Base-by-base conservation (phyloP, 2,797 vertebrate species). In the Allobates femoralis region DNA sequence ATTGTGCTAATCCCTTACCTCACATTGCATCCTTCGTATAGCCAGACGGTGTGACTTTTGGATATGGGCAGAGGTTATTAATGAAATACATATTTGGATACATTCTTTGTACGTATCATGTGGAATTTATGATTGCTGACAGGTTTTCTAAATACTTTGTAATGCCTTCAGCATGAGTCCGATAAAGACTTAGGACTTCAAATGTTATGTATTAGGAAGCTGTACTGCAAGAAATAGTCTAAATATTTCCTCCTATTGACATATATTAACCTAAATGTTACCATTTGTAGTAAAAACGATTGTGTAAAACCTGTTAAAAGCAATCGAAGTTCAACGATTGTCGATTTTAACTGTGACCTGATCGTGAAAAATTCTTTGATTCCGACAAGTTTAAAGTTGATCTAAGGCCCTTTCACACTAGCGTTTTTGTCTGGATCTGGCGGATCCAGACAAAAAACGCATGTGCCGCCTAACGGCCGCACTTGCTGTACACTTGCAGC, bases 1-100 rank as follows among this genome's bases (percentile, higher is more conserved):
- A 74, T 83, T 74, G 81, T 60, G 81, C 55, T 74, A 74, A 74
- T 83, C 81, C 55, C 53, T 46, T 51, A 50, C 60, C 14, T 58
- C 81, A 30, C 41, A 37, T 30, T 28, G 55, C 81, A 60, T 46
- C 41, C 30, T 83, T 83, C 66, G 21, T 56, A 19, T 18, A 41
- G 69, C 19, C 67, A 23, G 37, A 6, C 53, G 21, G 66, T 67
- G 41, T 81, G 46, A 53, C 30, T 60, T 18, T 56, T 46, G 67
- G 34, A 12, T n/a, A 12, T 32, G 10, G 53, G 8, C 2, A 60
- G n/a, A 15, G 4, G 26, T 73, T 83, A 41, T 26, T 83, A 55
- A 83, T 83, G 53, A 46, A 73, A 58, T 46, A 18, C 53, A 18
- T 73, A 26, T 60, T 34, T 82, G 56, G 41, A 67, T 73, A 58